Conservation (phyloP, 2,888 invertebrate species). For the Pristionchus exspectatus region DNA sequence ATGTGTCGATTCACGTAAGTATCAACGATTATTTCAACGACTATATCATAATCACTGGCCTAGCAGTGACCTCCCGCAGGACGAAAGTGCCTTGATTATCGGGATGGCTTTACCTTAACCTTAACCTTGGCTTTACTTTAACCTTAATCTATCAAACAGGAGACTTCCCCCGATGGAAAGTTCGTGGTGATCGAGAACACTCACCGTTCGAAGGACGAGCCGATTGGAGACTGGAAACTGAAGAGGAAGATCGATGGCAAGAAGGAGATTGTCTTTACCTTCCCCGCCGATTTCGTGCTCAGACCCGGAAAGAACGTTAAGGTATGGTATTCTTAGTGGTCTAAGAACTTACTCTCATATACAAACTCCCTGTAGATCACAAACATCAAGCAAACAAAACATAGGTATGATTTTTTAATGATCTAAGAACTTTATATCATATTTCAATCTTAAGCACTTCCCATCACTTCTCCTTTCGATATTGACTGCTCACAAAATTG, state of each 20-base stretch:
- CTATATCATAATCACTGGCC: too few relatives aligned
- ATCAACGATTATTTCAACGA: background rate
- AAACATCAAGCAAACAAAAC: background rate
- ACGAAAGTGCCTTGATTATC: too few relatives aligned
- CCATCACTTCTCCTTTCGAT: too few relatives aligned
- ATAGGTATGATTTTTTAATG: background rate
- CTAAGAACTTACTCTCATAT: too few relatives aligned
- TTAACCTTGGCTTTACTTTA: too few relatives aligned
- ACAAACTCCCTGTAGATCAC: background rate
- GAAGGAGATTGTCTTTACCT: conserved; percentile 77
- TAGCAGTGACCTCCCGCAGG: too few relatives aligned
- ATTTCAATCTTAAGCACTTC: background rate
- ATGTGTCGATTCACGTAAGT: conserved; percentile 79
- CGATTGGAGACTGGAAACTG: conserved; percentile 80
- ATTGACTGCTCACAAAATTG: too few relatives aligned
- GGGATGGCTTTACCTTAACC: too few relatives aligned
- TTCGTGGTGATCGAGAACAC: conserved; percentile 81
- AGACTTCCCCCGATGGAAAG: conserved; percentile 81
- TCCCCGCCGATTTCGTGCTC: conserved; percentile 77
- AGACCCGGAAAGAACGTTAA: conserved; percentile 76
- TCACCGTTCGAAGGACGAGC: conserved; percentile 80
- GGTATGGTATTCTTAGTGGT: conserved; percentile 55
- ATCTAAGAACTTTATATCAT: background rate
- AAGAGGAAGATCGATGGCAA: conserved; percentile 79
- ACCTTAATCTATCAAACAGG: too few relatives aligned